Evolutionary conservation across 2,797 vertebrate genomes (phyloP).

Genomic region (Melanogrammus aeglefinus): DNA sequence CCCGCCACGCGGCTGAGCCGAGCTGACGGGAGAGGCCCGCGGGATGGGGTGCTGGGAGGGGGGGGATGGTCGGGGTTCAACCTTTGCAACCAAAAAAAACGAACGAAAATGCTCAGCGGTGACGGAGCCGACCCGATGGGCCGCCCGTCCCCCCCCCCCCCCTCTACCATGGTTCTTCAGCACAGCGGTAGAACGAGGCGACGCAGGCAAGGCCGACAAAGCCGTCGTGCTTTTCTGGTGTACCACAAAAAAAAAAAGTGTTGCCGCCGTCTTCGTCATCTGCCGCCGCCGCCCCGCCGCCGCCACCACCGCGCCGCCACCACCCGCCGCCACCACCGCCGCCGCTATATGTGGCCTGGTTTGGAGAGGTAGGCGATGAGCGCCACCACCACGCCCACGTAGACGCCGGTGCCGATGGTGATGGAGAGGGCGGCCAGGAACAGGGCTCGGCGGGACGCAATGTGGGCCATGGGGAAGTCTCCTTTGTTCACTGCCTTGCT

Average conservation of each 20-base stretch:
- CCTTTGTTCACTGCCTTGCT: constrained; percentile 97
- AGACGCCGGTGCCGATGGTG: constrained; percentile 92
- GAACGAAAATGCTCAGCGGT: no score
- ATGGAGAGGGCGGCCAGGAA: constrained; percentile 95
- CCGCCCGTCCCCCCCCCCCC: no score
- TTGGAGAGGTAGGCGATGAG: constrained; percentile 96
- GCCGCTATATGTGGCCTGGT: constrained; percentile 86
- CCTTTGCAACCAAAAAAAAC: no score
- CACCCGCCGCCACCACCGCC: not conserved
- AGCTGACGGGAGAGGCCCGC: constrained; percentile 30
- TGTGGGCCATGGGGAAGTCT: constrained; percentile 91
- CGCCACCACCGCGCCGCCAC: no score
- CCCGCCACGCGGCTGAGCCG: constrained; percentile 55
- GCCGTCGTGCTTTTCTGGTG: not conserved
- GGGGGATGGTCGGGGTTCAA: not conserved
- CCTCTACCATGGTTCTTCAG: no score
- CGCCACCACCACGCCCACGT: constrained; percentile 92
- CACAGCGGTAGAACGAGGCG: not conserved
- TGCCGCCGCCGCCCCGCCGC: not conserved
- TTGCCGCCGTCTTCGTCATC: not conserved
- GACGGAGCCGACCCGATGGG: not conserved
- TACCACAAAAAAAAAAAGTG: not conserved
- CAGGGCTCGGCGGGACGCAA: constrained; percentile 88
- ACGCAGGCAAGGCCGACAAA: constrained; percentile 41
- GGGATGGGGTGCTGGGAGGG: constrained; percentile 12